Base-by-base conservation (phyloP, 1,140 invertebrate genomes). In the Pararge aegeria region DNA sequence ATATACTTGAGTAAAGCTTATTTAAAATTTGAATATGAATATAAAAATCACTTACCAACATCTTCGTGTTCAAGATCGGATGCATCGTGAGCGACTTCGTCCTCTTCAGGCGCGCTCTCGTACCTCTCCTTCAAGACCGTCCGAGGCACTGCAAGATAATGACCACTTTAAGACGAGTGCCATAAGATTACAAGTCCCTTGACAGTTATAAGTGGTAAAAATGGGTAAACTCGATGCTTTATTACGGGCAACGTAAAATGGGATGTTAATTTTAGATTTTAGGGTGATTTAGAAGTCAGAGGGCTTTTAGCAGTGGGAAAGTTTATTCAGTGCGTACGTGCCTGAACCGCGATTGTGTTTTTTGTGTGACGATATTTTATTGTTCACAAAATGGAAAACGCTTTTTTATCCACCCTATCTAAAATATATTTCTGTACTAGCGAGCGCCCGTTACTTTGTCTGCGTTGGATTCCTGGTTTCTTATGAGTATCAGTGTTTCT, bases 91-190 rank as follows among this genome's bases (percentile, higher is more conserved):
- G 83, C 80, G 60, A 82, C 81, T 70, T 96, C 95, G 73, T 97
- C 96, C 34, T 93, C 90, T 83, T 96, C 94, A 21, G 93, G 90
- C 20, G 93, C 92, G 42, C 94, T 94, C 75, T 96, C 94, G 78
- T 94, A 96, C 71, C 94, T 92, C 73, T 96, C 95, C 73, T 95
- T 95, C 12, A 97, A 87, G 38, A 97, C 96, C 78, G 94, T 94
- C 64, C 95, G 92, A n/a, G 96, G 96, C 55, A 97, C 96, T 97
- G 89, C 30, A 91, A 92, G 50, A 59, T 34, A 76, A 75, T 72
- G 63, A 58, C 18, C 44, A 72, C 71, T 69, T 76, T 77, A 75
- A 57, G 9, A 49, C 34, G 13, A 44, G 12, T 21, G 10, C 12
- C n/a, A 57, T 67, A 77, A 66, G 53, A 61, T 48, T 51, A 30